Conservation (phyloP, 2,113 vertebrate genomes). For the Felis chaus region DNA sequence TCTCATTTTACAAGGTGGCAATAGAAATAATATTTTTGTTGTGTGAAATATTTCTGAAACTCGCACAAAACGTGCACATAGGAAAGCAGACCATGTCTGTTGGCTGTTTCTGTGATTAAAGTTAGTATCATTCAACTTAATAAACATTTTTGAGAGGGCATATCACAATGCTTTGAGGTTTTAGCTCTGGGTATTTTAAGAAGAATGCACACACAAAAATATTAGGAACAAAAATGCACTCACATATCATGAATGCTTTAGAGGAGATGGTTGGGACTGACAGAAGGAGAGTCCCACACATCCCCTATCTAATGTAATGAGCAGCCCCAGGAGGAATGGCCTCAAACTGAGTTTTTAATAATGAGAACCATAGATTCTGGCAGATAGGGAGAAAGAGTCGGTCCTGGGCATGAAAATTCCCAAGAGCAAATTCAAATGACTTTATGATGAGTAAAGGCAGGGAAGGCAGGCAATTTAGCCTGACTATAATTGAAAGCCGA, state of each 20-base stretch:
- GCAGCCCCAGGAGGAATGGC: constrained; percentile 47
- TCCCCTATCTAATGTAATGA: constrained; percentile 18
- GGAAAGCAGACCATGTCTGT: background rate
- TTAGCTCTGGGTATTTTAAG: background rate
- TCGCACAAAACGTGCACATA: background rate
- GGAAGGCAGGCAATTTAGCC: constrained; percentile 21
- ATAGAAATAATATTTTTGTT: background rate
- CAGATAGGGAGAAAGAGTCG: constrained; percentile 14
- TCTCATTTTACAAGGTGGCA: constrained; percentile 33
- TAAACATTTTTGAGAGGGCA: background rate
- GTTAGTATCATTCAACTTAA: background rate
- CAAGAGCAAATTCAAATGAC: constrained; percentile 62
- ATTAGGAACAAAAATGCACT: background rate
- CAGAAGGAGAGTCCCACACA: background rate
- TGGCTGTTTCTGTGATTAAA: constrained; percentile 10
- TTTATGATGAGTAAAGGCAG: constrained; percentile 46
- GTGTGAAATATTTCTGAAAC: background rate
- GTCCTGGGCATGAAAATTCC: constrained; percentile 42
- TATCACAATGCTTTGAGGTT: background rate
- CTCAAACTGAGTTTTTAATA: constrained; percentile 67
- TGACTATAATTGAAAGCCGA: constrained; percentile 26
- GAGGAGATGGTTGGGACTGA: background rate
- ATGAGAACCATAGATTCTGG: constrained; percentile 63
- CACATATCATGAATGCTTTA: background rate
- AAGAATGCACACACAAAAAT: background rate